Percentiles rank a stretch among this genome's conserved stretches.
Conservation (phyloP, 2,113 vertebrate genomes). For the Dasyprocta punctata region DNA sequence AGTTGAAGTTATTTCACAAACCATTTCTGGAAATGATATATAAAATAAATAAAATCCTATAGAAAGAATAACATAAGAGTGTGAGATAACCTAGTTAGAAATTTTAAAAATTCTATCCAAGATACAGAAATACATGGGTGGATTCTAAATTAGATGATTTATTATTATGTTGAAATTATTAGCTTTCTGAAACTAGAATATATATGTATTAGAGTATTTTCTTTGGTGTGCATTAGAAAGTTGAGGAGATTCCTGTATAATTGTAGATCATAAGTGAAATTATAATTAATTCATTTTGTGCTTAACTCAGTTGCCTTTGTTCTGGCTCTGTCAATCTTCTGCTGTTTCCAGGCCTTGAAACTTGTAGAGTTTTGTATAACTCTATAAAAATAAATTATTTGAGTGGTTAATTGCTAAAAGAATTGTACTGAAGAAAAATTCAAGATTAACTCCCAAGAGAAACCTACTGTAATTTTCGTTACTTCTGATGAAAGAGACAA, state of each 20-base stretch:
- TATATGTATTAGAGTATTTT: neutral
- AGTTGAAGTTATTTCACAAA: constrained; percentile 17
- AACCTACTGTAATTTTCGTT: neutral
- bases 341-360: neutral
- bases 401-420: neutral
- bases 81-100: neutral
- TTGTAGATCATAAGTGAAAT: neutral
- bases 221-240: neutral
- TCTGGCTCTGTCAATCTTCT: neutral
- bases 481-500: neutral
- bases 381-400: neutral
- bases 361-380: neutral
- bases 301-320: neutral
- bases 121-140: neutral
- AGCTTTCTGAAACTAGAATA: neutral
- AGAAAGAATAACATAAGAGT: neutral
- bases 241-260: neutral
- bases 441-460: neutral
- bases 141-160: neutral
- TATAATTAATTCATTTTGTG: neutral
- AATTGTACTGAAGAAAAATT: neutral
- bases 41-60: neutral
- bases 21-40: neutral
- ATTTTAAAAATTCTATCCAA: neutral
- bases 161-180: neutral